Base-by-base conservation (phyloP, 2,888 invertebrate genomes). In the Mythimna vitellina region DNA sequence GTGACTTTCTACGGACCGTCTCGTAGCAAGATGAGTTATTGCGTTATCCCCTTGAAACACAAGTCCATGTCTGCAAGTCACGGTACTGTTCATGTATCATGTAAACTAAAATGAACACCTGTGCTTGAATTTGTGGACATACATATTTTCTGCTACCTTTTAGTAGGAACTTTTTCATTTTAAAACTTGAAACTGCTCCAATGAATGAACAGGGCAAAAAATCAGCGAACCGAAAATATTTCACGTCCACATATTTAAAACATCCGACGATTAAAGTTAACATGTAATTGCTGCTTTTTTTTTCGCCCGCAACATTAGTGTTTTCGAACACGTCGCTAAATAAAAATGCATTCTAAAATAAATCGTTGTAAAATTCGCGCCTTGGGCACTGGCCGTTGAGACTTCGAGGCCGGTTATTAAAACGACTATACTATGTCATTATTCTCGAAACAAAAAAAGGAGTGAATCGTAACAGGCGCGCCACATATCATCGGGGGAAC, bases 371-470 rank as follows among this genome's bases (percentile, higher is more conserved):
- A 92, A 94, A 91, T 92, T 90, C 83, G 87, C 89, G 94, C 95
- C 94, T 84, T 73, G 83, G 93, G 95, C 94, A 81, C 84, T 83
- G 88, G 87, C 89, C 84, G 89, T 87, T 83, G 83, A 88, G 89
- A 89, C 87, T 88, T 86, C 83, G 84, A 87, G 87, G 90, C 87
- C 88, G 88, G 93, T 95, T 94, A 95, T 95, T 95, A 95, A 95
- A 95, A 93, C 90, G 88, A 92, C 93, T 90, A 91, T 89, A 92
- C 93, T 94, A 91, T 95, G 95, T 95, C 95, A 95, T 96, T 95
- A 95, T 92, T 93, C 89, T 92, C 88, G 88, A 92, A 93, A 94
- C 91, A 93, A 94, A 94, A 93, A 94, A 92, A 92, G 86, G 88
- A 93, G 92, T 92, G 93, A 94, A 93, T 93, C 90, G 94, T 94